phyloP scores from a whole-genome alignment of 2,113 vertebrate species.

The Protobothrops mucrosquamatus region DNA sequence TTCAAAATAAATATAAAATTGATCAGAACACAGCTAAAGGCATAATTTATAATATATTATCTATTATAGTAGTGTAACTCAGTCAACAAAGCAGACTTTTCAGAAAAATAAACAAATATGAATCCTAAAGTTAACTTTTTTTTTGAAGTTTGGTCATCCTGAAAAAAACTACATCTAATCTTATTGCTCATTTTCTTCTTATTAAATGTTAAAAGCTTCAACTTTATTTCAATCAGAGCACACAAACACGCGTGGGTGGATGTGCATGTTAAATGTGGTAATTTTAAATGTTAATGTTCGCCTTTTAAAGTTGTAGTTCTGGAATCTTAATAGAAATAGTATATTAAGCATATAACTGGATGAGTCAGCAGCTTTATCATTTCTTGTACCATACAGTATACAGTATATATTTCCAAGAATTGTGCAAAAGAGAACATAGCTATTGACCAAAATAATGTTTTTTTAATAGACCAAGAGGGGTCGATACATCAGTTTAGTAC shows the following conservation, averaged over 20 bases:
- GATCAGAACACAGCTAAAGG: neutral
- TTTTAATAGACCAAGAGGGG: too few relatives aligned
- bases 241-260: neutral
- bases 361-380: constrained; percentile 45
- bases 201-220: neutral
- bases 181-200: constrained; percentile 27
- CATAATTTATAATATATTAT: neutral
- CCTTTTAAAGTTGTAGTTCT: constrained; percentile 36
- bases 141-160: constrained; percentile 3
- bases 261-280: neutral
- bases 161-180: constrained; percentile 27
- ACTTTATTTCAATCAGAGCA: constrained; percentile 2
- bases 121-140: neutral
- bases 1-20: constrained; percentile 17
- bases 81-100: neutral
- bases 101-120: neutral
- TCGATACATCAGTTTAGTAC: neutral
- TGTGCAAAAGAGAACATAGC: neutral
- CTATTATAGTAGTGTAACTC: constrained; percentile 20
- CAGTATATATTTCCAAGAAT: neutral
- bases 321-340: constrained; percentile 46
- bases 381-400: neutral
- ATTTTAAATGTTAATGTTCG: constrained; percentile 27
- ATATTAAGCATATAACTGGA: constrained; percentile 49
- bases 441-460: neutral